phyloP scores from a whole-genome alignment of 2,797 vertebrate genomes.

The Myotis daubentonii region DNA sequence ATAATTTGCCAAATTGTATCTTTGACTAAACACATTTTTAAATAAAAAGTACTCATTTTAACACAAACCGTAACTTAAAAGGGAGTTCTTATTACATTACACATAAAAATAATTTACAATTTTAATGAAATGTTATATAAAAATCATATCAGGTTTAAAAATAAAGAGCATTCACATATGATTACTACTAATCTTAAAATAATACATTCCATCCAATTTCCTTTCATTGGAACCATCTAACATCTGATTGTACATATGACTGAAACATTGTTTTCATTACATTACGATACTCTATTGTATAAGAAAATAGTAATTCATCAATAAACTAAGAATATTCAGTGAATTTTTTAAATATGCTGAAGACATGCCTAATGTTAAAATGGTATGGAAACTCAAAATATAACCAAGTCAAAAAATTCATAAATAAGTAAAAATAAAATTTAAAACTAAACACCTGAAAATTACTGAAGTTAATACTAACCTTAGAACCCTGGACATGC shows the following conservation, averaged over 20 bases:
- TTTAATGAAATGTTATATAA: slow-evolving; percentile 22
- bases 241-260: neutral
- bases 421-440: slow-evolving; percentile 82
- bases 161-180: neutral
- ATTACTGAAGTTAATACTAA: slow-evolving; percentile 97
- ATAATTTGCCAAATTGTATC: neutral
- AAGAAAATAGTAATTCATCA: slow-evolving; percentile 29
- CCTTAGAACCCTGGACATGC: slow-evolving; percentile 99
- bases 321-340: neutral
- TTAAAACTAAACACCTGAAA: slow-evolving; percentile 89
- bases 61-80: neutral
- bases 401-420: slow-evolving; percentile 73
- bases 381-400: slow-evolving; percentile 75
- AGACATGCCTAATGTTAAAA: slow-evolving; percentile 40
- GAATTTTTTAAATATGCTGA: slow-evolving; percentile 46
- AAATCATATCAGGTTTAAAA: neutral
- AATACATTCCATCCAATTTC: neutral
- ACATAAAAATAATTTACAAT: slow-evolving; percentile 34
- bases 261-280: neutral
- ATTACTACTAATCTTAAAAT: slow-evolving; percentile 25
- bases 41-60: slow-evolving; percentile 31
- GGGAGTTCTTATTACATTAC: neutral
- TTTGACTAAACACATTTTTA: neutral
- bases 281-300: neutral
- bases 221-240: neutral